Conservation (phyloP, 2,888 invertebrate genomes). For the Toxonevra muliebris region DNA sequence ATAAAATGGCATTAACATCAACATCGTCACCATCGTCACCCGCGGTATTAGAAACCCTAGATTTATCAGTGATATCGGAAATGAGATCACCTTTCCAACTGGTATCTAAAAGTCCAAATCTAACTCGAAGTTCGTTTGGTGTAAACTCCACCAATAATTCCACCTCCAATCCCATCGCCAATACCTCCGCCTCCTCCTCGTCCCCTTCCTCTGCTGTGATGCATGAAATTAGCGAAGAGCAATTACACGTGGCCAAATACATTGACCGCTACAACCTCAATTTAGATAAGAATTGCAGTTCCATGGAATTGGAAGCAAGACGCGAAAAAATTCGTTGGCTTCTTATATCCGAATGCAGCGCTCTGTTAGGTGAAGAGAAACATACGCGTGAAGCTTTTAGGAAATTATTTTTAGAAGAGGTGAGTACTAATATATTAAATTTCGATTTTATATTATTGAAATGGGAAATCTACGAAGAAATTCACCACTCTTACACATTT, state of each 20-base stretch:
- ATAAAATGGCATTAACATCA: constrained; percentile 5
- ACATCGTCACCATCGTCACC: constrained; percentile 14
- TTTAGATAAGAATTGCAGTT: constrained; percentile 64
- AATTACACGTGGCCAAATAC: constrained; percentile 51
- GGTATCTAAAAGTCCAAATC: background rate
- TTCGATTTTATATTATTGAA: too few species aligned
- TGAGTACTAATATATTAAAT: constrained; percentile 44
- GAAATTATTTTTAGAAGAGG: constrained; percentile 62
- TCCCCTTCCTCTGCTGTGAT: constrained; percentile 41
- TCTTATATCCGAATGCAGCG: constrained; percentile 65
- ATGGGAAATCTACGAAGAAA: too few species aligned
- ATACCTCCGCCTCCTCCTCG: constrained; percentile 18
- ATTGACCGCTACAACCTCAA: constrained; percentile 62
- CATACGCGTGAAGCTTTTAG: constrained; percentile 64
- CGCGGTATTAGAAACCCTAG: constrained; percentile 28
- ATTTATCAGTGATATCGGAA: constrained; percentile 8
- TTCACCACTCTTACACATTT: too few species aligned
- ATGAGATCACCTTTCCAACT: constrained; percentile 1
- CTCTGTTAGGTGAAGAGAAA: constrained; percentile 63
- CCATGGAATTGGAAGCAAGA: constrained; percentile 64
- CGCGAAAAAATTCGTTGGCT: constrained; percentile 65
- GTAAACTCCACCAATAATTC: background rate
- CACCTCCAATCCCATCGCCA: background rate
- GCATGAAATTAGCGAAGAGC: constrained; percentile 54
- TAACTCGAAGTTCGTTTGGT: background rate